Base-by-base conservation (phyloP, 2,113 vertebrate genomes). In the Sminthopsis crassicaudata region DNA sequence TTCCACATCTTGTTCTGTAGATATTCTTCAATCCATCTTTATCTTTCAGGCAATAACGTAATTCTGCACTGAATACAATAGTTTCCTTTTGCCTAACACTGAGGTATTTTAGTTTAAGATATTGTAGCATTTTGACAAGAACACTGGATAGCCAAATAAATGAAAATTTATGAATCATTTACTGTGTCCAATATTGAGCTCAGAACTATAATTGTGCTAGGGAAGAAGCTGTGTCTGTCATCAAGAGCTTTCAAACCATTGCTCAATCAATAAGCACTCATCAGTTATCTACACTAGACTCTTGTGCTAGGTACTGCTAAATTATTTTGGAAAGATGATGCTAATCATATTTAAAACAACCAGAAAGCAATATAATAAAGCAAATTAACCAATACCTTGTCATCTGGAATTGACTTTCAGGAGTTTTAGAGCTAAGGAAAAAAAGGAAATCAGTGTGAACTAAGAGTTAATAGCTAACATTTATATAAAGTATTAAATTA, bases 111-210 rank as follows among this genome's bases (percentile, higher is more conserved):
- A 48, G 24, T 57, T 51, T 92, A 2, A 94, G 10, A 57, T 57
- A 30, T 51, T 88, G 25, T 57, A 26, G 6, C 54, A 91, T 22
- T 51, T 42, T 94, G 51, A 88, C 8, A n/a, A 89, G 42, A 48
- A 91, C 16, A 22, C 89, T 84, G 19, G 67, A 19, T 84, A 16
- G 26, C 57, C 30, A 91, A 90, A 19, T 50, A 93, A 76, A 55
- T 57, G 67, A 53, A n/a, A 67, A 95, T 90, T 94, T 50, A 92
- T n/a, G n/a, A 14, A 76, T n/a, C 30, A 2, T 92, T n/a, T 42
- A 9, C 6, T 60, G 26, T 16, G 5, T 19, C 67, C n/a, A 23
- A 19, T 84, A 6, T 84, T 42, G 19, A 42, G 6, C n/a, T n/a
- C 67, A 84, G 67, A 84, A 8, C n/a, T 42, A 42, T 42, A 84